Percentiles rank a stretch among this genome's conserved stretches.
phyloP scores from a whole-genome alignment of 1,140 invertebrate species.

The Branchinecta lindahli region DNA sequence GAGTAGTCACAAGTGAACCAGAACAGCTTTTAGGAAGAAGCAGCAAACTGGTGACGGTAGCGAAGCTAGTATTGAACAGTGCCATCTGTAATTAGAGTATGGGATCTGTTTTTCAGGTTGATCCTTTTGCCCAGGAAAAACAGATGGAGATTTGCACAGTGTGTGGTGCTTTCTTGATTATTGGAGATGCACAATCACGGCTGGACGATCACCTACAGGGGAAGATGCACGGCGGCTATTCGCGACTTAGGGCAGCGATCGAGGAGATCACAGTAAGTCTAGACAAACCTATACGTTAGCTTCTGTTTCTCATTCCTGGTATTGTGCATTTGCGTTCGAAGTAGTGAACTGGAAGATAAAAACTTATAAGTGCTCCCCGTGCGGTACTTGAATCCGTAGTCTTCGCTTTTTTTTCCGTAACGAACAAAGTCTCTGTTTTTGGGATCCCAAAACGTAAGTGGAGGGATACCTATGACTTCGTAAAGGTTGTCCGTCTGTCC shows the following conservation, averaged over 20 bases:
- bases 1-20: too few species aligned
- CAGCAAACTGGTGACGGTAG: too few species aligned
- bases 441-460: not conserved
- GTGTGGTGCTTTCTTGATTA: constrained; percentile 94
- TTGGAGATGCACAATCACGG: constrained; percentile 45
- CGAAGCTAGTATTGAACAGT: too few species aligned
- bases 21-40: too few species aligned
- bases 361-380: not conserved
- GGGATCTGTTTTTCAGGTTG: constrained; percentile 14
- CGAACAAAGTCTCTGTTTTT: not conserved
- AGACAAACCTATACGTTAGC: not conserved
- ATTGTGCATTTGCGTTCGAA: not conserved
- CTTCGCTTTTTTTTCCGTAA: not conserved
- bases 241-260: constrained; percentile 46
- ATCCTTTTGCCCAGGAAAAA: constrained; percentile 58
- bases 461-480: not conserved
- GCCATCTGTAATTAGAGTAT: too few species aligned
- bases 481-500: too few species aligned
- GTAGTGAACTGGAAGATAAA: not conserved
- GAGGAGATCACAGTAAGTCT: constrained; percentile 38
- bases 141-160: constrained; percentile 98
- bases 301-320: not conserved
- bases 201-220: constrained; percentile 29
- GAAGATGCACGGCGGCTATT: constrained; percentile 87
- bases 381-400: not conserved